Conservation (phyloP, 53 echinoderm and acorn worm genomes). For the Arbacia lixula region DNA sequence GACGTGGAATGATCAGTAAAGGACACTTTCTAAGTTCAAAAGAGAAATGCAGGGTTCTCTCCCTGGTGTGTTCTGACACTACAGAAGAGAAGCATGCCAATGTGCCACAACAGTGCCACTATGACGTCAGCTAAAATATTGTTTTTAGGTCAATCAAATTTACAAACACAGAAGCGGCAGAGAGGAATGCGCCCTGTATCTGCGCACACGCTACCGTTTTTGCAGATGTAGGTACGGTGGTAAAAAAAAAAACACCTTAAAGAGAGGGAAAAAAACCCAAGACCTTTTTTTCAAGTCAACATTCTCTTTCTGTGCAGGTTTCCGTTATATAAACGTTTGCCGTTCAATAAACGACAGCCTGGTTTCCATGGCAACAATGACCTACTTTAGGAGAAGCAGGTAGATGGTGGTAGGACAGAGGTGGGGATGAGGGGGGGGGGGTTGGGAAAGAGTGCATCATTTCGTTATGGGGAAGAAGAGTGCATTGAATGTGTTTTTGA, state of each 20-base stretch:
- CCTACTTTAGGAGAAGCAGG: constrained; percentile 1
- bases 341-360: constrained; percentile 3
- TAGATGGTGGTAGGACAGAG: background rate
- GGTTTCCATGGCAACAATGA: constrained; percentile 26
- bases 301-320: constrained; percentile 23
- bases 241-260: too few relatives aligned
- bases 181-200: background rate
- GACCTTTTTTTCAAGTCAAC: constrained; percentile 23
- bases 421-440: background rate
- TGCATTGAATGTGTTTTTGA: too few relatives aligned
- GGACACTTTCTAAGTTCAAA: too few relatives aligned
- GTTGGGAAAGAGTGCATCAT: background rate
- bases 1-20: too few relatives aligned
- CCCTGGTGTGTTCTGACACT: too few relatives aligned
- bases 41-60: too few relatives aligned
- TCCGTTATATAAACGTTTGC: constrained; percentile 26
- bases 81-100: too few relatives aligned
- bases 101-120: too few relatives aligned
- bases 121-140: constrained; percentile 40
- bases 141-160: constrained; percentile 50
- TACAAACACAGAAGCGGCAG: constrained; percentile 2
- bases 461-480: constrained; percentile 15
- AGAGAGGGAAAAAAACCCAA: too few relatives aligned
- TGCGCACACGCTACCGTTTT: background rate
- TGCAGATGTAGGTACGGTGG: too few relatives aligned